These are phyloP conservation scores for Paracanthobrama guichenoti DNA, from an alignment of 2,113 vertebrate species.

Conservation along the genomic window DNA sequence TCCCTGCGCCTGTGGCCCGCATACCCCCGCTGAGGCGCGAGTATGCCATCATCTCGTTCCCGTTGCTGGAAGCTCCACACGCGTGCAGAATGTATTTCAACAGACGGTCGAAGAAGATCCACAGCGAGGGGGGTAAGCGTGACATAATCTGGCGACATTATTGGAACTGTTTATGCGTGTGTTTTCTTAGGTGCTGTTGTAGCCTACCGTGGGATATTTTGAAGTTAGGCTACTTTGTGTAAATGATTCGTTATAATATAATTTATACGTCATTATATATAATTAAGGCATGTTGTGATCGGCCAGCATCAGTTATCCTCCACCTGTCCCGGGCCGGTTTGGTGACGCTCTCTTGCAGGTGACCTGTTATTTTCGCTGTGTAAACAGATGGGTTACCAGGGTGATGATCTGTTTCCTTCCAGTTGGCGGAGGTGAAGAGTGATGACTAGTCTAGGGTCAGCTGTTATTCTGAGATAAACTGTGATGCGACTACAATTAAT, in stretches of 20 bases:
- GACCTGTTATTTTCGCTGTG: background rate
- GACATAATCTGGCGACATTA: slow-evolving; percentile 7
- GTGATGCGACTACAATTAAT: background rate
- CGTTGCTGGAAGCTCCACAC: slow-evolving; percentile 55
- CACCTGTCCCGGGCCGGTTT: background rate
- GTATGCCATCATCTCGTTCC: slow-evolving; percentile 68
- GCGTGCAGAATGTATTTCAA: slow-evolving; percentile 79
- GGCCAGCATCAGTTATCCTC: background rate
- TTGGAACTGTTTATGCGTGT: background rate
- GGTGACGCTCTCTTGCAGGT: background rate
- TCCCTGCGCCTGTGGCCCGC: slow-evolving; percentile 47
- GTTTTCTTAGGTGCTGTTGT: background rate
- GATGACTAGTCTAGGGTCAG: background rate
- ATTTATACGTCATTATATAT: no score
- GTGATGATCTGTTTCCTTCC: slow-evolving; percentile 10
- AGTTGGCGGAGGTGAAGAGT: background rate
- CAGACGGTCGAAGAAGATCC: slow-evolving; percentile 79
- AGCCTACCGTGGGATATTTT: background rate
- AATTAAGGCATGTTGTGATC: background rate
- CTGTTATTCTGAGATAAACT: slow-evolving; percentile 3
- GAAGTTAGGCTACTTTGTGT: background rate
- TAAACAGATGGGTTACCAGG: slow-evolving; percentile 43
- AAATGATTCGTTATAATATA: background rate
- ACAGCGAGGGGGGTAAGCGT: slow-evolving; percentile 79
- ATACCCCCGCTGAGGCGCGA: slow-evolving; percentile 60